phyloP scores from a whole-genome alignment of 2,113 vertebrate species.

The Dolichotis patagonum region DNA sequence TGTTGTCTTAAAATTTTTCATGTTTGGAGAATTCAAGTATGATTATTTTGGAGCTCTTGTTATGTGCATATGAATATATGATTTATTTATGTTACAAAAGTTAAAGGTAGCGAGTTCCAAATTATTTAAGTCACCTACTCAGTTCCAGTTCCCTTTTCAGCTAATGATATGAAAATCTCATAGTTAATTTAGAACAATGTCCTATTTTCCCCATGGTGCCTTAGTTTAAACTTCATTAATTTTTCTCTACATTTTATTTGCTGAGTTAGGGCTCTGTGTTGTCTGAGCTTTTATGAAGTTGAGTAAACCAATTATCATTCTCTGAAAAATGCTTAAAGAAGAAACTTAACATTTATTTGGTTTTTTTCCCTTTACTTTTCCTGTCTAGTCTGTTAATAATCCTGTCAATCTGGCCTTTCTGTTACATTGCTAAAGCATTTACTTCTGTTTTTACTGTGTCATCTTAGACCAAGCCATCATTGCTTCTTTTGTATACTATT shows the following conservation, averaged over 20 bases:
- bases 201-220: neutral
- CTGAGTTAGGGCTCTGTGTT: slow-evolving; percentile 15
- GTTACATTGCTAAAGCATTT: neutral
- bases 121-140: neutral
- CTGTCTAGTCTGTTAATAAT: neutral
- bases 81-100: neutral
- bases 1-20: neutral
- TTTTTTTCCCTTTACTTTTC: neutral
- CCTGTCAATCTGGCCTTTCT: neutral
- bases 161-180: neutral
- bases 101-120: neutral
- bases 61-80: neutral
- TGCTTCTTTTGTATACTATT: neutral
- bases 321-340: slow-evolving; percentile 15
- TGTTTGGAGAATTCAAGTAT: neutral
- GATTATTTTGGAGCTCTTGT: neutral
- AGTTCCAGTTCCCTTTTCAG: neutral
- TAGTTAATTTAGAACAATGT: neutral
- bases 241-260: slow-evolving; percentile 1
- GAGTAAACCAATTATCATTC: neutral
- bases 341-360: neutral
- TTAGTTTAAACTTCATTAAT: neutral
- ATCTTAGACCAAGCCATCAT: neutral
- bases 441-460: neutral
- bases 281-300: slow-evolving; percentile 10